Evolutionary conservation across 2,113 vertebrate genomes (phyloP), one percentile per base, ranked within the genome.

Genomic region (Notothenia rossii): DNA sequence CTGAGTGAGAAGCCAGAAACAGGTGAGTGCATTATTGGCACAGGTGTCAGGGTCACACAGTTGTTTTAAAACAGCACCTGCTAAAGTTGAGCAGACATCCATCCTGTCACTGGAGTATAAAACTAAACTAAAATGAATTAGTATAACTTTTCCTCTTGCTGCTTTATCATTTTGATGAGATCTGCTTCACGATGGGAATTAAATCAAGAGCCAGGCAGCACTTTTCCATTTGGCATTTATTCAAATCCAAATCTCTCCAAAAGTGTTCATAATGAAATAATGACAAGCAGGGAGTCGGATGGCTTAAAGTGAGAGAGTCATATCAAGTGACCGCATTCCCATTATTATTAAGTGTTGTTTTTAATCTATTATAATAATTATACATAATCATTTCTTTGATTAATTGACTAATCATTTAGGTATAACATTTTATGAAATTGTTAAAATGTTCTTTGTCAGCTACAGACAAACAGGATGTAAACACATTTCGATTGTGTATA

Each of bases 1-100:
- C 45, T 65, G 18, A 48, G 10, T 12, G 46, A 65, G 45, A 50
- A 6, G 33, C 59, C 22, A 2, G 40, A 18, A 51, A 49, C 61
- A 70, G 48, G 56, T 7, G 14, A 75, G 43, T 46, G 67, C 55
- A n/a, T 66, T 64, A 22, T 5, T 81, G 75, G 62, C 61, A 63
- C 10, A n/a, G 45, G 64, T 58, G 70, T 54, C 61, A 45, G 64
- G 60, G 62, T 8, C 45, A 13, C 50, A 43, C 14, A n/a, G 10
- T 29, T 29, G 29, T 29, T 29, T 29, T 29, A 14, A 8, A 48
- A 22, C 43, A 14, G 18, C 8, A 2, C 46, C 49, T 49, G 18
- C 70, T 63, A 29, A 66, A 36, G 81, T 77, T 74, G 81, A 86
- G 60, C 64, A n/a, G 51, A 40, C 40, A 20, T 7, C 81, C 61